Evolutionary conservation across 1,140 invertebrate species (phyloP).

Genomic region (Monomorium pharaonis): DNA sequence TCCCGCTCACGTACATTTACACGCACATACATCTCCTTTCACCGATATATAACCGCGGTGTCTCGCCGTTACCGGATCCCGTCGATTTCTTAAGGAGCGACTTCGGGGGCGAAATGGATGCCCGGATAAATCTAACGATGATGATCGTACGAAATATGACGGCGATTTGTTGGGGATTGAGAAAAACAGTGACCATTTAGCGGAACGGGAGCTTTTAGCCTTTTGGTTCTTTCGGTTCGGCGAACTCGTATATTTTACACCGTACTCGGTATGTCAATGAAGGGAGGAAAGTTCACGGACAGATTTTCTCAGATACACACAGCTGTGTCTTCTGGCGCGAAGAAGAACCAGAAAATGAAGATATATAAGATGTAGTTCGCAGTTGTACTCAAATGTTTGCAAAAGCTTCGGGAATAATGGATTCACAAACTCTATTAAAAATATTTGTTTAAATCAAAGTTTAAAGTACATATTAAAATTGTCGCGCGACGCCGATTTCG

Average conservation of each 20-base stretch:
- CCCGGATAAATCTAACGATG: slow-evolving; percentile 42
- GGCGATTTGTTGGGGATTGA: not conserved
- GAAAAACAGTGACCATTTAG: slow-evolving; percentile 51
- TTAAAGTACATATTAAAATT: not conserved
- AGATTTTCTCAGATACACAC: slow-evolving; percentile 2
- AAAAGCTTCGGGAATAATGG: not conserved
- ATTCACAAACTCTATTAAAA: slow-evolving; percentile 3
- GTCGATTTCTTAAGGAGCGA: slow-evolving; percentile 17
- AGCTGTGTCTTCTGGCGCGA: not conserved
- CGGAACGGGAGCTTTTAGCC: not conserved
- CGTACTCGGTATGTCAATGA: not conserved
- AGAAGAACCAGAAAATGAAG: not conserved
- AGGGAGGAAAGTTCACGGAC: not conserved
- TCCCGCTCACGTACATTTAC: not conserved
- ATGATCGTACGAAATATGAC: slow-evolving; percentile 38
- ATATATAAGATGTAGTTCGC: not conserved
- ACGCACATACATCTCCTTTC: not conserved
- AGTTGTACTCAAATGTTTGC: not conserved
- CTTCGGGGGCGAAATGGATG: slow-evolving; percentile 13
- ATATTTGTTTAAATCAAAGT: not conserved
- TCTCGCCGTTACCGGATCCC: not conserved
- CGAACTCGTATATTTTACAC: slow-evolving; percentile 8
- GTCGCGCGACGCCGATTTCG: not conserved
- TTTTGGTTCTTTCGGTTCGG: not conserved
- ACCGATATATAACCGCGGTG: slow-evolving; percentile 1